Evolutionary conservation across 2,797 vertebrate genomes (phyloP), one percentile per base, ranked within the genome.

Genomic region (Intellagama lesueurii): DNA sequence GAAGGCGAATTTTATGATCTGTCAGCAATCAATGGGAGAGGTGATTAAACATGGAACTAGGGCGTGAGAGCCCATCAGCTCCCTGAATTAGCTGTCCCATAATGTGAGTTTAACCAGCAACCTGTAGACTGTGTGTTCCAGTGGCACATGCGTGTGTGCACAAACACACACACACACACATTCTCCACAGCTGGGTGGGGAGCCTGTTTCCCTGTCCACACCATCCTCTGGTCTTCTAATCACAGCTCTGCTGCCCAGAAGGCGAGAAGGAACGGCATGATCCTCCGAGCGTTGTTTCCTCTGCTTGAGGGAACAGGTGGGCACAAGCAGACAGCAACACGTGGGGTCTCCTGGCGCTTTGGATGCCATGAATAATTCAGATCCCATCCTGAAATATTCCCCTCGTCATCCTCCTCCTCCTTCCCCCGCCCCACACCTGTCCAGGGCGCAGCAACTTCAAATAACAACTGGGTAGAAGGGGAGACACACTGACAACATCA

Each of bases 361-460:
- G 12, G 77, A 47, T 47, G 17, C 64, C 0, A 68, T 75, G 76
- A 81, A 66, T 81, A 91, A 88, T 88, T 56, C 77, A 85, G 1
- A 2, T 72, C 9, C 6, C 7, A 2, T 22, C 66, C 26, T 8
- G 7, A 16, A 56, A 56, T 56, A 14, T 56, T 26, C 47, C 5
- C 28, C 49, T 6, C 40, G 40, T 40, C 40, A 40, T 40, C 40
- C 1, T 40, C 40, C 40, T 40, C 40, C 40, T 3, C 40, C 40
- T 40, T 40, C 40, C 40, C 40, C 40, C 40, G 40, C 30, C 26
- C 30, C 30, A 1, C 3, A 3, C 60, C 22, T 83, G 64, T 66
- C 68, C 66, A 30, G 24, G 35, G 78, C 24, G 47, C 40, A 52
- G 56, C 26, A 12, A 81, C 68, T 49, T 68, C 60, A 69, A 32